Percentiles rank a stretch among this genome's conserved stretches.
These are phyloP conservation scores for Acridotheres tristis DNA, from an alignment of 2,797 vertebrate genomes.

Conservation along the genomic window DNA sequence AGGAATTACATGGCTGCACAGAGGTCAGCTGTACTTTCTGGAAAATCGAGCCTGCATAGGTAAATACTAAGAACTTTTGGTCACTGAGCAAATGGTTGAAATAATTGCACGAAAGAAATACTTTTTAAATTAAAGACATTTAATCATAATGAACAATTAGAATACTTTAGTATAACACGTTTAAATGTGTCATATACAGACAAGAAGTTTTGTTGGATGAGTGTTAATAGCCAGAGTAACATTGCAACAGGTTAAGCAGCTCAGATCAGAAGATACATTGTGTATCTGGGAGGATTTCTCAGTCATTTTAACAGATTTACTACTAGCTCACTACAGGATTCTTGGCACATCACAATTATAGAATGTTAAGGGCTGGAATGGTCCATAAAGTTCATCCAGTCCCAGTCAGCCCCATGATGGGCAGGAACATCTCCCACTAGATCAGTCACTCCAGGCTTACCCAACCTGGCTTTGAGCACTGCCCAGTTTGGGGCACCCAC, in stretches of 20 bases:
- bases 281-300: neutral
- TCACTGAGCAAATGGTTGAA: neutral
- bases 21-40: neutral
- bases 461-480: neutral
- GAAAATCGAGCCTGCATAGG: neutral
- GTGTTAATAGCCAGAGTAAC: neutral
- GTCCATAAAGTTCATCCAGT: neutral
- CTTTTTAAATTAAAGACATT: neutral
- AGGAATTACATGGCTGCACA: neutral
- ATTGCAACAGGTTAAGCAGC: neutral
- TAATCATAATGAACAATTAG: neutral
- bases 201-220: neutral
- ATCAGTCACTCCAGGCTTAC: neutral
- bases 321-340: too few species aligned
- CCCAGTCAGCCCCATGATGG: rapidly evolving
- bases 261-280: neutral
- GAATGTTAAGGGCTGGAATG: neutral
- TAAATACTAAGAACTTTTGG: neutral
- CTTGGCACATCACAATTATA: neutral
- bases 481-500: neutral
- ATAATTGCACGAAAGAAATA: neutral
- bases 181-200: neutral
- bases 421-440: neutral
- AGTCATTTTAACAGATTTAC: neutral
- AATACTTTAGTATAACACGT: neutral